A percentile compares a stretch with the other conserved stretches of the same genome.
Conservation (phyloP, 2,888 invertebrate species). For the Kryphioiulus occultus region DNA sequence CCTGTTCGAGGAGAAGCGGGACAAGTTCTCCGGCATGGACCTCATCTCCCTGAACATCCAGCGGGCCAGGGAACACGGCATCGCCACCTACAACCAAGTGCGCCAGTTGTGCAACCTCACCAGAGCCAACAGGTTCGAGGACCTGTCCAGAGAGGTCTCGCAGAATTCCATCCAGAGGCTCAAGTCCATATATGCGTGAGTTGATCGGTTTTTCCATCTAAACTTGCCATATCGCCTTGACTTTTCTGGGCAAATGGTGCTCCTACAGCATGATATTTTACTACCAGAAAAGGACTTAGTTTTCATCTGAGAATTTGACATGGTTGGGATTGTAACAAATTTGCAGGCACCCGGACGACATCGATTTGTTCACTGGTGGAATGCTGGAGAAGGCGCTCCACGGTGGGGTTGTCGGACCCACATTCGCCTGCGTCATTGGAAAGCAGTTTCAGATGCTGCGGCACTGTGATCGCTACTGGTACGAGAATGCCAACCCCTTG, state of each 20-base stretch:
- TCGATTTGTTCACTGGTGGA: slow-evolving; percentile 94
- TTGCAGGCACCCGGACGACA: slow-evolving; percentile 85
- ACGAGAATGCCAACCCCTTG: slow-evolving; percentile 83
- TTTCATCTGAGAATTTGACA: background rate
- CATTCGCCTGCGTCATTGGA: slow-evolving; percentile 92
- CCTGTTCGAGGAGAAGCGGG: slow-evolving; percentile 86
- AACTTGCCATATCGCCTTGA: too few relatives aligned
- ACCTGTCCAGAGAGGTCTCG: slow-evolving; percentile 85
- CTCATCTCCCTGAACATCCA: slow-evolving; percentile 89
- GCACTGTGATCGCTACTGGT: slow-evolving; percentile 96
- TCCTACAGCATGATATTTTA: background rate
- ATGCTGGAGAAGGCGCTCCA: slow-evolving; percentile 81
- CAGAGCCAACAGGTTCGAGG: slow-evolving; percentile 83
- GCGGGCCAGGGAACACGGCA: slow-evolving; percentile 84
- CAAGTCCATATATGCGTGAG: slow-evolving; percentile 55
- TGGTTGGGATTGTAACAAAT: background rate
- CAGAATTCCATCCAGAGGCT: slow-evolving; percentile 69
- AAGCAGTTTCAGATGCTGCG: slow-evolving; percentile 89
- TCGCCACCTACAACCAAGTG: slow-evolving; percentile 89
- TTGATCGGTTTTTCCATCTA: background rate
- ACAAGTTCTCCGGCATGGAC: slow-evolving; percentile 92
- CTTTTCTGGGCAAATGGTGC: too few relatives aligned
- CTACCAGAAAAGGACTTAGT: background rate
- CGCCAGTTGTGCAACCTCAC: slow-evolving; percentile 88
- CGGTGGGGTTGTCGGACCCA: slow-evolving; percentile 92